These are phyloP conservation scores for Conus betulinus DNA, from an alignment of 1,140 invertebrate species.

Conservation along the genomic window DNA sequence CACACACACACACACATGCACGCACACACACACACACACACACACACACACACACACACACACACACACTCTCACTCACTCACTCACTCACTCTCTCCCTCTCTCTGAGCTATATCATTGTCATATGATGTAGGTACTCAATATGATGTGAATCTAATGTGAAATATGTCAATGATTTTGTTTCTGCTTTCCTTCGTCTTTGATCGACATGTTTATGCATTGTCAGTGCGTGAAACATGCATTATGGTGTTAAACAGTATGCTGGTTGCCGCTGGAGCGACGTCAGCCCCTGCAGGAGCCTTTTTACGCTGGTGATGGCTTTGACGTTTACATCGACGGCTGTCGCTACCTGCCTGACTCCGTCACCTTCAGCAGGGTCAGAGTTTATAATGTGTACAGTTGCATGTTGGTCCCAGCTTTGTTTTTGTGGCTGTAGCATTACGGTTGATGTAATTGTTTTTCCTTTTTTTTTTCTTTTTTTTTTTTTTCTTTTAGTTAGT, in stretches of 20 bases:
- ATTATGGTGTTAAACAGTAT: slow-evolving; percentile 49
- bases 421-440: background rate
- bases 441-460: background rate
- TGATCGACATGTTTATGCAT: too few species aligned
- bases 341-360: slow-evolving; percentile 71
- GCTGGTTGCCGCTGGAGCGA: slow-evolving; percentile 70
- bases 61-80: too few species aligned
- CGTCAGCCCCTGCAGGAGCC: slow-evolving; percentile 64
- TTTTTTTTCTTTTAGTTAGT: background rate
- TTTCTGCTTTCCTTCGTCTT: too few species aligned
- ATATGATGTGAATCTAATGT: too few species aligned
- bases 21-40: too few species aligned
- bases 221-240: background rate
- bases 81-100: too few species aligned
- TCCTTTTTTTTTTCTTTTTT: background rate
- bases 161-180: too few species aligned
- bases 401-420: background rate
- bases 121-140: too few species aligned
- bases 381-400: background rate
- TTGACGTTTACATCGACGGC: slow-evolving; percentile 74
- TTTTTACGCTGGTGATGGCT: slow-evolving; percentile 69
- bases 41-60: too few species aligned
- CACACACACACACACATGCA: too few species aligned
- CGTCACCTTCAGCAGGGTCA: slow-evolving; percentile 71
- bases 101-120: too few species aligned